A percentile compares a stretch with the other conserved stretches of the same genome.
Conservation (phyloP, 2,888 invertebrate species). For the Ceratothoa steindachneri region DNA sequence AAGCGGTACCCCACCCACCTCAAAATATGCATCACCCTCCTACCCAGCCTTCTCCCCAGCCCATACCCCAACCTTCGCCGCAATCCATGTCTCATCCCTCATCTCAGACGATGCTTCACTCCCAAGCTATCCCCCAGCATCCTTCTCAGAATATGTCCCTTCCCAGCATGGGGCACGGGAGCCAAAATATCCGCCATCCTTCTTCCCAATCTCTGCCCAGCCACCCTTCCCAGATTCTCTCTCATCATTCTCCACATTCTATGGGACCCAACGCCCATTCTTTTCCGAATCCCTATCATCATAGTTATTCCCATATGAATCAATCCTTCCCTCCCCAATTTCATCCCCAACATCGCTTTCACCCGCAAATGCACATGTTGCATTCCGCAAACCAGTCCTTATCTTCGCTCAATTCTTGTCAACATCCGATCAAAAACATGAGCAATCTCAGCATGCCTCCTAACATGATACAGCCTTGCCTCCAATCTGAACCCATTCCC, state of each 20-base stretch:
- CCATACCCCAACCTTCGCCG: not conserved
- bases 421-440: slow-evolving; percentile 6
- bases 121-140: not conserved
- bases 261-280: not conserved
- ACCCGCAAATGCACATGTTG: slow-evolving; percentile 5
- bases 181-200: not conserved
- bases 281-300: slow-evolving; percentile 3
- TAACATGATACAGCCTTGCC: not conserved
- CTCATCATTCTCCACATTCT: not conserved
- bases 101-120: not conserved
- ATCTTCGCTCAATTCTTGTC: not conserved
- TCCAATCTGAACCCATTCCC: slow-evolving; percentile 1
- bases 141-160: not conserved
- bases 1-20: not conserved
- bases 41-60: not conserved
- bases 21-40: not conserved
- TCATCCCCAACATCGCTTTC: slow-evolving; percentile 5
- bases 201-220: not conserved
- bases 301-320: slow-evolving; percentile 1
- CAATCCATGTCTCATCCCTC: not conserved
- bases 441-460: not conserved
- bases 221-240: not conserved
- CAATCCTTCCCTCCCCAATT: not conserved
- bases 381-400: not conserved
- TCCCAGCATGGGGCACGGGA: not conserved